These are phyloP conservation scores for Piezodorus guildinii DNA, from an alignment of 1,140 invertebrate species.

Conservation along the genomic window DNA sequence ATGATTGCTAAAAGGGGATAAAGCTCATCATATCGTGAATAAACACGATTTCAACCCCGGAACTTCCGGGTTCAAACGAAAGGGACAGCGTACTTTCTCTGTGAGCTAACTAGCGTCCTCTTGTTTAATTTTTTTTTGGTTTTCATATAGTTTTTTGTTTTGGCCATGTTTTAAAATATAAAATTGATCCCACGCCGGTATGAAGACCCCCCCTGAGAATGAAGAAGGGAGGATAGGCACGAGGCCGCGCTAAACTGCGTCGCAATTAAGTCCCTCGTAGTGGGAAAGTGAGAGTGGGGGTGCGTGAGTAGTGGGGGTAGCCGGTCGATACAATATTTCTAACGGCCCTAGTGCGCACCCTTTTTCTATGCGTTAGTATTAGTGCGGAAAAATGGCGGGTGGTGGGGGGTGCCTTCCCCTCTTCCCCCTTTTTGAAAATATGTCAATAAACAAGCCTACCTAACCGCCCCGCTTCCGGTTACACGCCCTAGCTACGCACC, in stretches of 20 bases:
- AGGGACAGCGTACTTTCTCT: too few relatives aligned
- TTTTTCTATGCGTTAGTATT: slow-evolving; percentile 25
- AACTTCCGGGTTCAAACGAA: too few relatives aligned
- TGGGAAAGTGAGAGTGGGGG: not conserved
- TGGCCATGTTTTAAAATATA: too few relatives aligned
- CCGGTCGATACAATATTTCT: slow-evolving; percentile 24
- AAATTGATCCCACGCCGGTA: too few relatives aligned
- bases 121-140: too few relatives aligned
- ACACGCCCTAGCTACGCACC: slow-evolving; percentile 3
- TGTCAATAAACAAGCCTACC: slow-evolving; percentile 23
- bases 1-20: too few relatives aligned
- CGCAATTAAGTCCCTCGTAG: slow-evolving; percentile 3
- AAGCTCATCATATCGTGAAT: too few relatives aligned
- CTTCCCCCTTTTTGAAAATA: slow-evolving; percentile 23
- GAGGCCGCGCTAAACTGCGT: not conserved
- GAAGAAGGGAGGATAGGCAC: not conserved
- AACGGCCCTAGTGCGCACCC: slow-evolving; percentile 20
- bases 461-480: slow-evolving; percentile 1
- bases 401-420: slow-evolving; percentile 15
- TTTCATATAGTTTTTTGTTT: too few relatives aligned
- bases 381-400: slow-evolving; percentile 24
- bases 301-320: slow-evolving; percentile 4
- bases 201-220: too few relatives aligned
- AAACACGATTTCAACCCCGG: too few relatives aligned
- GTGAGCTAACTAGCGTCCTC: too few relatives aligned